These are phyloP conservation scores for Calcarius ornatus DNA, from an alignment of 2,113 vertebrate genomes.

Conservation along the genomic window DNA sequence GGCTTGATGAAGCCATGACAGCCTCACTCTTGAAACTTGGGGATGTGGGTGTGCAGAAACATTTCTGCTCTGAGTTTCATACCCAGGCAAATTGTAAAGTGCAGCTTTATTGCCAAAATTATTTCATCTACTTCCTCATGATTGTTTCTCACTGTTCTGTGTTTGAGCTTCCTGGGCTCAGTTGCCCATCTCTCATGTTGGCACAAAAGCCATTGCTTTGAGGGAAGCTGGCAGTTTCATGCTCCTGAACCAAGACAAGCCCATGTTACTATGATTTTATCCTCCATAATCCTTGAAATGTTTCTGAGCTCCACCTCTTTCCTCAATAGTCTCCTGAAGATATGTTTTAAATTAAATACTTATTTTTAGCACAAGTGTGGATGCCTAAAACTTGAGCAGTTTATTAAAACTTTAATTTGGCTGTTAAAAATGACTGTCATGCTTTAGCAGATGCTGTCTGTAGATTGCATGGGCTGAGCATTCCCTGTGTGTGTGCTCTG, in stretches of 20 bases:
- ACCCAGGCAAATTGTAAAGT: not conserved
- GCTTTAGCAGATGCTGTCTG: not conserved
- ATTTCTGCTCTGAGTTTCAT: not conserved
- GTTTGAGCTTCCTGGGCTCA: not conserved
- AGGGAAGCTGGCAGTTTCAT: not conserved
- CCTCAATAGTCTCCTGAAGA: not conserved
- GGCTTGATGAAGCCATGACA: not conserved
- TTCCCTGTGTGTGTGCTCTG: not conserved
- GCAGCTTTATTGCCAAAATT: not conserved
- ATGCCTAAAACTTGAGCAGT: not conserved
- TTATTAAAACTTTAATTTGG: not conserved
- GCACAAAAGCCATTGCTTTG: not conserved
- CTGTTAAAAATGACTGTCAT: accelerated
- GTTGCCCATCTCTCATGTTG: not conserved
- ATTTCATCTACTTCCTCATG: not conserved
- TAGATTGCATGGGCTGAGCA: not conserved
- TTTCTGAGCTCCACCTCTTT: not conserved
- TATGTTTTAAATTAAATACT: not conserved
- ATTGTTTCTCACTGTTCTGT: not conserved
- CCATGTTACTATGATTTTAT: not conserved
- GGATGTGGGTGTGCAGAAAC: not conserved
- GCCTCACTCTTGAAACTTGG: not conserved
- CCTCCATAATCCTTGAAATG: not conserved
- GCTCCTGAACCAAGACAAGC: not conserved
- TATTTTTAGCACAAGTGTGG: not conserved